Percentiles rank a stretch among this genome's conserved stretches.
Evolutionary conservation across 2,888 invertebrate species (phyloP).

Genomic region (Eristalis tenax): DNA sequence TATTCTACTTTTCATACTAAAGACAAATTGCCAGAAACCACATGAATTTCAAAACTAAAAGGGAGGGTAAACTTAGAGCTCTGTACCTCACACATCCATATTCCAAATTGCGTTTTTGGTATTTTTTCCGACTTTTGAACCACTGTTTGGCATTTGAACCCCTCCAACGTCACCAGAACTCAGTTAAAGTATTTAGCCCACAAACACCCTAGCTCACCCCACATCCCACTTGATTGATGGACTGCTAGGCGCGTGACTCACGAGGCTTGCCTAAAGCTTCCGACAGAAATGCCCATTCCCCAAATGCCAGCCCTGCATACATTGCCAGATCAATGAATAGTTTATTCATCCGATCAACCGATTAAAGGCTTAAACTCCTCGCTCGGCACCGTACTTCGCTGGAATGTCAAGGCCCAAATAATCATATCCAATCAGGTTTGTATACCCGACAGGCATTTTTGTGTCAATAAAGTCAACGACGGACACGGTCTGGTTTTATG

Average conservation of each 20-base stretch:
- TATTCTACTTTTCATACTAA: too few relatives aligned
- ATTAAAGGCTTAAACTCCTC: neutral
- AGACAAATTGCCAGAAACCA: too few relatives aligned
- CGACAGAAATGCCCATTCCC: neutral
- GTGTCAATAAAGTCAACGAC: neutral
- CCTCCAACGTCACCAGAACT: too few relatives aligned
- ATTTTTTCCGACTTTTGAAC: too few relatives aligned
- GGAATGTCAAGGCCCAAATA: neutral
- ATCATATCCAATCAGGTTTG: neutral
- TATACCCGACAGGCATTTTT: neutral
- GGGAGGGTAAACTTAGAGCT: too few relatives aligned
- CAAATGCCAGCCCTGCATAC: neutral
- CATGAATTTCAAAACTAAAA: too few relatives aligned
- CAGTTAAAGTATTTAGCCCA: too few relatives aligned
- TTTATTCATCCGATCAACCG: neutral
- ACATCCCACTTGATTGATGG: too few relatives aligned
- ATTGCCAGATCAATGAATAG: neutral
- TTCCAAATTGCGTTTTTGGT: too few relatives aligned
- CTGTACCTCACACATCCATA: too few relatives aligned
- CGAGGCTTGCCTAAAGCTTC: neutral
- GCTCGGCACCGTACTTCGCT: neutral
- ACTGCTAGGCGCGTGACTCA: neutral
- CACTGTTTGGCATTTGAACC: too few relatives aligned
- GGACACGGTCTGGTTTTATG: neutral
- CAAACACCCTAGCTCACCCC: too few relatives aligned